Evolutionary conservation across 2,113 vertebrate species (phyloP).

Genomic region (Pogona vitticeps): DNA sequence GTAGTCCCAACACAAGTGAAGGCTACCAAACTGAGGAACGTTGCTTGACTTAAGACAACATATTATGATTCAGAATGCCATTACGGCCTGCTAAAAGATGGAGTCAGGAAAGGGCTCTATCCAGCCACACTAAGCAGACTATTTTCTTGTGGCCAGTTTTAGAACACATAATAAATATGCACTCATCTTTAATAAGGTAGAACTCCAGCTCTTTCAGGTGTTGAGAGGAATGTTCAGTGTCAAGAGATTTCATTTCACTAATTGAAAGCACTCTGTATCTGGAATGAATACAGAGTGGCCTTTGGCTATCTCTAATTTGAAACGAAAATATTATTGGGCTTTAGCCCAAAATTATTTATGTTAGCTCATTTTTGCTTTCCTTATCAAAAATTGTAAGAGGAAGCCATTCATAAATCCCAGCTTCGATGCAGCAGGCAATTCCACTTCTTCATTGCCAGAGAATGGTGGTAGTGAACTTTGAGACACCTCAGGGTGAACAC

Average conservation of each 20-base stretch:
- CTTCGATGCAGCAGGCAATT: constrained; percentile 63
- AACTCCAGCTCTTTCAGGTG: constrained; percentile 49
- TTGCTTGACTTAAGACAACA: background rate
- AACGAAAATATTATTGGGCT: constrained; percentile 67
- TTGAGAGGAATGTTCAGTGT: constrained; percentile 34
- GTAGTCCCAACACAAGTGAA: background rate
- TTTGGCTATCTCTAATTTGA: constrained; percentile 51
- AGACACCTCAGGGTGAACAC: constrained; percentile 13
- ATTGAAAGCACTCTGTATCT: constrained; percentile 53
- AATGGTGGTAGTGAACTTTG: constrained; percentile 58
- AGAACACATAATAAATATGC: constrained; percentile 19
- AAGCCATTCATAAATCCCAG: constrained; percentile 66
- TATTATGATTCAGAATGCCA: background rate
- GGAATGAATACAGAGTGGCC: constrained; percentile 56
- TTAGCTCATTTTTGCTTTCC: constrained; percentile 64
- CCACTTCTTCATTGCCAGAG: constrained; percentile 65
- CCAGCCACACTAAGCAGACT: constrained; percentile 1
- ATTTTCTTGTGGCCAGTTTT: background rate
- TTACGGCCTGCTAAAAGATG: background rate
- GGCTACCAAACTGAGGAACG: background rate
- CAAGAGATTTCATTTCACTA: constrained; percentile 48
- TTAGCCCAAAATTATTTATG: constrained; percentile 69
- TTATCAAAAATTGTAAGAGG: constrained; percentile 62
- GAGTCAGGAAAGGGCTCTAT: background rate
- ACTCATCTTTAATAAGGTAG: constrained; percentile 28